phyloP scores from a whole-genome alignment of 2,888 invertebrate species.

The Eupithecia inturbata region DNA sequence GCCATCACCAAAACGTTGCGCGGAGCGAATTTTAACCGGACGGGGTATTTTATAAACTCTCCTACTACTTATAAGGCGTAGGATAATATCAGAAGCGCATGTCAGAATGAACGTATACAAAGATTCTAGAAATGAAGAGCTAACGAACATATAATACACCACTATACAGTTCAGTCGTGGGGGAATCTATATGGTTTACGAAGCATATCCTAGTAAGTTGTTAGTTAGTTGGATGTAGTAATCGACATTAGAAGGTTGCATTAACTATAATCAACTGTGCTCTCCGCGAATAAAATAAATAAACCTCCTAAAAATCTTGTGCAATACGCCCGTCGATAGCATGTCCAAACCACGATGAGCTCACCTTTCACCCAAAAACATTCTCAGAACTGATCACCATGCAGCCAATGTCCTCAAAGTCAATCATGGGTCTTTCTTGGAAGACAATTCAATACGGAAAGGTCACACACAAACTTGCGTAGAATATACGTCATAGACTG shows the following conservation, averaged over 20 bases:
- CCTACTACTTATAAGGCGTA: no score
- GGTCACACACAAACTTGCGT: slow-evolving; percentile 28
- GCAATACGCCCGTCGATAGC: slow-evolving; percentile 1
- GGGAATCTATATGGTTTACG: no score
- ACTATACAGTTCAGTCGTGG: no score
- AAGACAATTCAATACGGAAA: slow-evolving; percentile 36
- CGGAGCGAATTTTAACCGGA: no score
- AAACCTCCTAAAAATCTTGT: background rate
- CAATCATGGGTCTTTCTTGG: slow-evolving; percentile 38
- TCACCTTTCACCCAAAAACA: slow-evolving; percentile 35
- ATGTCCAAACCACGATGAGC: slow-evolving; percentile 31
- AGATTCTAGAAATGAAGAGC: no score
- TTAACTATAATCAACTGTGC: background rate
- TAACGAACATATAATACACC: no score
- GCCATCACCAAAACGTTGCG: no score
- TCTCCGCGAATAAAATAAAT: background rate
- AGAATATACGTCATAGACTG: slow-evolving; percentile 25
- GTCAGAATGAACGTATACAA: no score
- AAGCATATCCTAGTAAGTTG: no score
- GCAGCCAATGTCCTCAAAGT: slow-evolving; percentile 35
- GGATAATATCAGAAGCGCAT: no score
- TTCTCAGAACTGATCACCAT: slow-evolving; percentile 41
- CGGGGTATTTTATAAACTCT: no score
- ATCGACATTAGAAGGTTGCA: background rate
- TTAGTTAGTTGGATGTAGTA: background rate